phyloP scores from a whole-genome alignment of 2,888 invertebrate genomes.

The Cephonodes hylas region DNA sequence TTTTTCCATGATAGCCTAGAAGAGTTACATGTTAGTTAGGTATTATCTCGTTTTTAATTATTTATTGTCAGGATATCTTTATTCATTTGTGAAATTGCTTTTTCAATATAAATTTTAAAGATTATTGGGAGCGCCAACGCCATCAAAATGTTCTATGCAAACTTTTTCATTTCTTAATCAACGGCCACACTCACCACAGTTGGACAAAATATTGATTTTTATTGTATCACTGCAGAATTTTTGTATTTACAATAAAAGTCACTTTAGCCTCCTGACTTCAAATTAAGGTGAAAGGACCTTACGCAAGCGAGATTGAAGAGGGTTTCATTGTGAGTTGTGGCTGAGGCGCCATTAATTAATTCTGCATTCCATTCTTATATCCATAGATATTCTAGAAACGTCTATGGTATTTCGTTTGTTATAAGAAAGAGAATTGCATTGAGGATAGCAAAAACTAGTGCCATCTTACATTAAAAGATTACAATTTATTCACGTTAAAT shows the following conservation, averaged over 20 bases:
- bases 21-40: too few species aligned
- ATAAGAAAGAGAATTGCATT: too few species aligned
- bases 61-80: background rate
- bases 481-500: too few species aligned
- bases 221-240: slow-evolving; percentile 30
- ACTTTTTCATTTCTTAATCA: slow-evolving; percentile 11
- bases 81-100: too few species aligned
- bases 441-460: too few species aligned
- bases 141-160: background rate
- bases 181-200: background rate
- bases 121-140: background rate
- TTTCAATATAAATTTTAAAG: too few species aligned
- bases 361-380: slow-evolving; percentile 36
- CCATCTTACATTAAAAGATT: too few species aligned
- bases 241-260: slow-evolving; percentile 48
- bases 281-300: slow-evolving; percentile 43
- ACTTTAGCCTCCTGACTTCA: slow-evolving; percentile 43
- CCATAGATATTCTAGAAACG: slow-evolving; percentile 8
- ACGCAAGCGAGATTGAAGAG: slow-evolving; percentile 47
- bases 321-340: slow-evolving; percentile 50
- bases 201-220: too few species aligned
- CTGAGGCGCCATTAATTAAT: slow-evolving; percentile 49
- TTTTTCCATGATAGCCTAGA: too few species aligned
- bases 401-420: background rate
- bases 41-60: too few species aligned